These are phyloP conservation scores for Synanthedon formicaeformis DNA, from an alignment of 2,888 invertebrate species.

Conservation along the genomic window DNA sequence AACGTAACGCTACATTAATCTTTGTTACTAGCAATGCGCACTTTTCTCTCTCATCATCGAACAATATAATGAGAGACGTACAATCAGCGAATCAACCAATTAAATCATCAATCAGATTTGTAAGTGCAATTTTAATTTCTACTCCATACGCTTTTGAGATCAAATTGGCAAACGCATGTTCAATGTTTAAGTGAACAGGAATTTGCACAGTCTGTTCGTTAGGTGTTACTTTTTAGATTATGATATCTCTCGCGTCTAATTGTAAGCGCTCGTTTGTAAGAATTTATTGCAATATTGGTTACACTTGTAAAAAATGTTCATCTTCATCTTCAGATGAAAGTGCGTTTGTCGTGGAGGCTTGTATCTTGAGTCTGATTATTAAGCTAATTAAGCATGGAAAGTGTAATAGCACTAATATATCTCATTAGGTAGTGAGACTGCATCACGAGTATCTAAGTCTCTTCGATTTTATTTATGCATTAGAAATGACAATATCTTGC, in stretches of 20 bases:
- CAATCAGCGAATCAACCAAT: background rate
- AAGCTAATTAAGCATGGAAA: no score
- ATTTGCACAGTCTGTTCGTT: background rate
- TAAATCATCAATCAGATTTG: background rate
- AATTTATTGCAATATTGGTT: background rate
- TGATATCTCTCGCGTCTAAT: background rate
- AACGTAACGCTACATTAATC: constrained; percentile 25
- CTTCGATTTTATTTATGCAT: no score
- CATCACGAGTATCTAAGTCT: no score
- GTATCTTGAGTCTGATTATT: no score
- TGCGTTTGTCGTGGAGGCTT: background rate
- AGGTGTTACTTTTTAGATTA: background rate
- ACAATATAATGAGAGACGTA: background rate
- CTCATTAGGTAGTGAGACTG: no score
- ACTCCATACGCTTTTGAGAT: background rate
- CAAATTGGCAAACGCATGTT: background rate
- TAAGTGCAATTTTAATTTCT: background rate
- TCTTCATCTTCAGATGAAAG: background rate
- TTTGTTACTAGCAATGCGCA: constrained; percentile 14
- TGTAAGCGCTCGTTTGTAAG: background rate
- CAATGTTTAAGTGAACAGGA: background rate
- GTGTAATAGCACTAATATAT: no score
- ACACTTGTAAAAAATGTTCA: background rate
- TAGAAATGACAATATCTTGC: no score
- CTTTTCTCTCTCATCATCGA: constrained; percentile 18